These are phyloP conservation scores for Salmo trutta DNA, from an alignment of 2,797 vertebrate species.

Conservation along the genomic window DNA sequence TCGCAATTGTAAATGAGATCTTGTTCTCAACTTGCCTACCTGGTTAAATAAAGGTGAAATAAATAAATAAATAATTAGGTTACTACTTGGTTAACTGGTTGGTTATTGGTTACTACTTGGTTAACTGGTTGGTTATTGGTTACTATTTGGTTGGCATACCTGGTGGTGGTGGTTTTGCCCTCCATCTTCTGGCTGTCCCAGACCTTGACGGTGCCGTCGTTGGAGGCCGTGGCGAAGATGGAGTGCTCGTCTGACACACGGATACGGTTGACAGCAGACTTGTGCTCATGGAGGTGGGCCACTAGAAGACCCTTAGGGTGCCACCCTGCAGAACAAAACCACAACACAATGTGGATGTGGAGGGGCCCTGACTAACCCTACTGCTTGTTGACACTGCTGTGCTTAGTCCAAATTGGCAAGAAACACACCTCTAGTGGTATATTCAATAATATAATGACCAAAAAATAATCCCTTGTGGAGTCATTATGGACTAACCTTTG, in stretches of 20 bases:
- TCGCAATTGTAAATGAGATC: too few species aligned
- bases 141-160: too few species aligned
- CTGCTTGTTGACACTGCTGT: background rate
- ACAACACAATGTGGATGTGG: background rate
- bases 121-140: too few species aligned
- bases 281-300: slow-evolving; percentile 96
- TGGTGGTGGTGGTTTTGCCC: slow-evolving; percentile 35
- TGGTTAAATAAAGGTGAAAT: too few species aligned
- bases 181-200: slow-evolving; percentile 96
- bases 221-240: slow-evolving; percentile 96
- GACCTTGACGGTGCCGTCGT: slow-evolving; percentile 95
- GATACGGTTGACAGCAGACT: slow-evolving; percentile 92
- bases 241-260: slow-evolving; percentile 94
- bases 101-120: too few species aligned
- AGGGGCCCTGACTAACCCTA: background rate
- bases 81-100: too few species aligned
- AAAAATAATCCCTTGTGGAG: too few species aligned
- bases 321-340: slow-evolving; percentile 81
- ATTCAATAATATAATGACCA: background rate
- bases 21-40: too few species aligned
- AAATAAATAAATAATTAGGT: too few species aligned
- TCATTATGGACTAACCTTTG: background rate
- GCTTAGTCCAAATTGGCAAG: background rate
- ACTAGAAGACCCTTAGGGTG: slow-evolving; percentile 94
- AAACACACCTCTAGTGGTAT: background rate